Base-by-base conservation (phyloP, 35 echinoderm and acorn worm genomes). In the Ophioderma brevispina region DNA sequence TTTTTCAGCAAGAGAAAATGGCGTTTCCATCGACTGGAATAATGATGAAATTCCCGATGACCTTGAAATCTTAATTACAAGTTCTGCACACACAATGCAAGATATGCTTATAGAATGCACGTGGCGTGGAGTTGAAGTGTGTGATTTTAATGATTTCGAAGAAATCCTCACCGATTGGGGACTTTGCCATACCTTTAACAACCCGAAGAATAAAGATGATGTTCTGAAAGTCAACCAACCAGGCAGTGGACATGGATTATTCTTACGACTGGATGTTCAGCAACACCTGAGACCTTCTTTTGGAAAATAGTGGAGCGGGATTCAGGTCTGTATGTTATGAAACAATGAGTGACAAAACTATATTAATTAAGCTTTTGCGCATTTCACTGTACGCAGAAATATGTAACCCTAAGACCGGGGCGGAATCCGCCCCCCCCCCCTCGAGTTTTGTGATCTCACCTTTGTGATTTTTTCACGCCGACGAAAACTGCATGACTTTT, bases 171-270 rank as follows among this genome's bases (percentile, higher is more conserved):
- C 83, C 3, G 49, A 85, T 1, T 75, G 56, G 46, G 83, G 83
- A 5, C 41, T 85, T 1, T 85, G 83, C 30, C 63, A 85, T 42
- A 64, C 83, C 13, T 85, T 85, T 18, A 85, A 85, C 50, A 75
- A 85, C 37, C 83, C 83, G 0, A 0, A 32, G 28, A 63, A 55
- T 36, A 13, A 32, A 5, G 35, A 37, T 32, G 49, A 55, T 28
- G 32, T 75, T 6, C n/a, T 17, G 2, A 85, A 3, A 32, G 83
- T 85, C 33, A 85, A 75, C 17, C 83, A 85, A 25, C 37, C 83
- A 35, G 83, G 83, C 32, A 85, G 19, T 34, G 63, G 55, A 37
- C 32, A 33, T 85, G 83, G 83, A 18, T 37, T 85, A 38, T 37
- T 8, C 39, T 41, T 85, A 32, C 83, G 83, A 31, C 15, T 85